Percentiles rank a stretch among this genome's conserved stretches.
Evolutionary conservation across 2,888 invertebrate species (phyloP).

Genomic region (Philereme vetulata): DNA sequence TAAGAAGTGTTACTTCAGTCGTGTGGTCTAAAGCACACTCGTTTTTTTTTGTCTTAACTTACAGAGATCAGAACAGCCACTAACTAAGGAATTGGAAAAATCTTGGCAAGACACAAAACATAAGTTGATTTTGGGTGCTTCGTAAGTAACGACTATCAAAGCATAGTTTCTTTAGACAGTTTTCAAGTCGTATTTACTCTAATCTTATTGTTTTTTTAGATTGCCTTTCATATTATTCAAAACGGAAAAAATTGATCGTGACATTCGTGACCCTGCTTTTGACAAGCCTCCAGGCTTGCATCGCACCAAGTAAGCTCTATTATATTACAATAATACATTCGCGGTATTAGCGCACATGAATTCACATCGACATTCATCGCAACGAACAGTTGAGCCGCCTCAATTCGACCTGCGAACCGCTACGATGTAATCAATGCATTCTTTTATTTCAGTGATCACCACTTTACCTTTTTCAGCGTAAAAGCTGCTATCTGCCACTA

Average conservation of each 20-base stretch:
- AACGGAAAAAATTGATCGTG: conserved; percentile 69
- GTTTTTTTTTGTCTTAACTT: background rate
- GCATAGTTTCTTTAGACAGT: background rate
- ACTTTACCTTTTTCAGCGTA: too few species aligned
- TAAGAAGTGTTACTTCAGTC: too few species aligned
- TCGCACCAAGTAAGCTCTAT: conserved; percentile 55
- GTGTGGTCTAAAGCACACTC: too few species aligned
- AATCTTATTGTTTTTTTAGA: conserved; percentile 49
- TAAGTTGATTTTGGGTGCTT: conserved; percentile 73
- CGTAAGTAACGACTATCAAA: conserved; percentile 55
- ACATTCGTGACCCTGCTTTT: conserved; percentile 68
- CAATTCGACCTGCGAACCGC: too few species aligned
- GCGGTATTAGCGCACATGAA: too few species aligned
- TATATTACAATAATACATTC: too few species aligned
- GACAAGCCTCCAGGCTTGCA: conserved; percentile 58
- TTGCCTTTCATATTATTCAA: conserved; percentile 76
- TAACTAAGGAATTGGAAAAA: conserved; percentile 68
- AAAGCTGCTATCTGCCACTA: too few species aligned
- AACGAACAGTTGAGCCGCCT: too few species aligned
- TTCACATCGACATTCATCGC: too few species aligned
- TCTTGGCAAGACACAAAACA: conserved; percentile 71
- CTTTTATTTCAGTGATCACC: too few species aligned
- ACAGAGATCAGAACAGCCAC: conserved; percentile 72
- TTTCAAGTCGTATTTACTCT: too few species aligned
- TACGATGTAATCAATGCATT: too few species aligned